Conservation (phyloP, 1,140 invertebrate genomes). For the Harpegnathos saltator region DNA sequence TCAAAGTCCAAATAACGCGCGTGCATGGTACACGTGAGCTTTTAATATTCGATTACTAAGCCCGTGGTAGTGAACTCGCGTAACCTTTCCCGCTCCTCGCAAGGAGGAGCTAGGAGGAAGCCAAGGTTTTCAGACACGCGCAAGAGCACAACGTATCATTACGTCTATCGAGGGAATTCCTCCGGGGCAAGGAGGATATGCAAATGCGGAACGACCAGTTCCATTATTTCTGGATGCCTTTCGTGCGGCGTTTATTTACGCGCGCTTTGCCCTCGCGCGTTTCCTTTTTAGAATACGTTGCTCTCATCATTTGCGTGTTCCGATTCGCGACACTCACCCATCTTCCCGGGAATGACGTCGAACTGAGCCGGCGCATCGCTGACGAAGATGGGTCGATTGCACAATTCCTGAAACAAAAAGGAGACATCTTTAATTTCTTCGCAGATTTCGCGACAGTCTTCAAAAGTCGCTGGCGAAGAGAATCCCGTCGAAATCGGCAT, state of each 20-base stretch:
- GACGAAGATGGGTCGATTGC: conserved; percentile 91
- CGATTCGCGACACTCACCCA: conserved; percentile 89
- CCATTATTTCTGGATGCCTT: conserved; percentile 44
- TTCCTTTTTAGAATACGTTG: background rate
- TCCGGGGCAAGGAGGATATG: conserved; percentile 41
- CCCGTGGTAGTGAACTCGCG: conserved; percentile 10
- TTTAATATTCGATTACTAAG: conserved; percentile 27
- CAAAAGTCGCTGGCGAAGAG: too few relatives aligned
- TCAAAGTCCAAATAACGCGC: background rate
- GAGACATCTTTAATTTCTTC: conserved; percentile 8
- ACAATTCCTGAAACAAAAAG: conserved; percentile 89
- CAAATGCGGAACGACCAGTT: conserved; percentile 75
- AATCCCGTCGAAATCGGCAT: too few relatives aligned
- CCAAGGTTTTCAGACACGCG: conserved; percentile 41
- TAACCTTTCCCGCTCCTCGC: conserved; percentile 24
- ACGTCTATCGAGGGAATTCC: conserved; percentile 73
- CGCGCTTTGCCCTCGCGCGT: background rate
- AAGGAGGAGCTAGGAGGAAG: conserved; percentile 40
- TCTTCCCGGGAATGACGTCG: conserved; percentile 94
- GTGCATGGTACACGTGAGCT: too few relatives aligned
- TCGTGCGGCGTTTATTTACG: conserved; percentile 53
- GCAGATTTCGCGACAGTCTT: too few relatives aligned
- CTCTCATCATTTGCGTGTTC: background rate
- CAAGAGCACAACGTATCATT: conserved; percentile 73
- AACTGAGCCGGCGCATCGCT: conserved; percentile 92